Conservation (phyloP, 2,113 vertebrate genomes). For the Alligator mississippiensis region DNA sequence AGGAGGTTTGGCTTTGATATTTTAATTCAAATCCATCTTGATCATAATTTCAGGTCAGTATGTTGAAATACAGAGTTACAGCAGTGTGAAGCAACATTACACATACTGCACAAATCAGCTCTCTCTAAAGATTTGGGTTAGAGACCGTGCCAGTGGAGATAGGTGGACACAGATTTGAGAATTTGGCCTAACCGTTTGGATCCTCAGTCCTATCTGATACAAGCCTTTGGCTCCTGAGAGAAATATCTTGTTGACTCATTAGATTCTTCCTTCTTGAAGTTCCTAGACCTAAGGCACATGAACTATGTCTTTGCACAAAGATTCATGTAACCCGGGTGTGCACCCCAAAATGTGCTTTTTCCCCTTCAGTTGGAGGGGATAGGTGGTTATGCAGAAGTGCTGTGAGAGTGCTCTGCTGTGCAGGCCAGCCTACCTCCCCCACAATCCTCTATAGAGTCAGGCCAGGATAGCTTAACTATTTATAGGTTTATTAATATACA, state of each 20-base stretch:
- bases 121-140: not conserved
- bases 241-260: not conserved
- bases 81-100: not conserved
- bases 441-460: too few species aligned
- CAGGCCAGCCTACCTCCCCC: too few species aligned
- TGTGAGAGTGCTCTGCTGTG: too few species aligned
- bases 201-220: not conserved
- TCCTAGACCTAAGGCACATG: constrained; percentile 33
- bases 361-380: too few species aligned
- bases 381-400: too few species aligned
- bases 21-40: not conserved
- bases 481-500: too few species aligned
- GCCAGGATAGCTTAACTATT: too few species aligned
- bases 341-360: too few species aligned
- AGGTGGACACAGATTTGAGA: not conserved
- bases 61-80: not conserved
- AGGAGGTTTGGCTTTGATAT: not conserved
- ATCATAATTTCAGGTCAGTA: not conserved
- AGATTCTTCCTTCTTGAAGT: not conserved
- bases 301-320: constrained; percentile 31
- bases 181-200: not conserved
- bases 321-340: not conserved
- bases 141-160: not conserved
- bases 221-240: not conserved
- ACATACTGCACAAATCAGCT: not conserved